These are phyloP conservation scores for Turnix velox DNA, from an alignment of 2,113 vertebrate genomes.

Conservation along the genomic window DNA sequence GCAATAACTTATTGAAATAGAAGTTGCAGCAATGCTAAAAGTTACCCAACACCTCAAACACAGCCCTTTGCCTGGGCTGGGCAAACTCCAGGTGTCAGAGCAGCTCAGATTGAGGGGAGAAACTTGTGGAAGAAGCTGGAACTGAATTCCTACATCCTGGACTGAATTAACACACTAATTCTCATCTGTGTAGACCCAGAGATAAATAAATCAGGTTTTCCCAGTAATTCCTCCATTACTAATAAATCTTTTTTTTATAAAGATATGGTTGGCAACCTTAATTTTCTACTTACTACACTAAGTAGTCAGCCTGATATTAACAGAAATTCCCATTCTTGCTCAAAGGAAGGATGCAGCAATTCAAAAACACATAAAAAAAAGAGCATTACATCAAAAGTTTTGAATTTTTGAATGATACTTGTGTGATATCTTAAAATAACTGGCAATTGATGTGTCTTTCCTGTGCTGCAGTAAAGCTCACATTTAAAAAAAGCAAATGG, in stretches of 20 bases:
- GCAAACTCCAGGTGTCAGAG: neutral
- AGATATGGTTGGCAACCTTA: neutral
- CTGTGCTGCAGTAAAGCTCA: slow-evolving; percentile 9
- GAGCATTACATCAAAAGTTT: neutral
- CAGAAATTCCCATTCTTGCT: slow-evolving; percentile 36
- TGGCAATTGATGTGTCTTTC: neutral
- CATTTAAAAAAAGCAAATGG: slow-evolving; percentile 49
- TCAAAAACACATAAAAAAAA: no score
- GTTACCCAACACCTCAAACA: neutral
- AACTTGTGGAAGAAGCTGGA: neutral
- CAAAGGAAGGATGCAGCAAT: slow-evolving; percentile 8
- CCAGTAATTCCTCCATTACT: neutral
- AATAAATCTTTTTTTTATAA: neutral
- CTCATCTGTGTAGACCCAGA: neutral
- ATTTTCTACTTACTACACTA: neutral
- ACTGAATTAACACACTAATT: neutral
- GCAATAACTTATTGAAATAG: neutral
- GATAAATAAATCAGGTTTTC: neutral
- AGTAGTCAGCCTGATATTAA: neutral
- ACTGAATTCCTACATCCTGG: neutral
- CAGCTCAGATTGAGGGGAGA: neutral
- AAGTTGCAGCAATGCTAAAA: neutral
- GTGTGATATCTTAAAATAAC: neutral
- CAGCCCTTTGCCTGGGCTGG: neutral
- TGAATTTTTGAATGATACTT: slow-evolving; percentile 46